Base-by-base conservation (phyloP, 1,140 invertebrate species). In the Camponotus vicinus region DNA sequence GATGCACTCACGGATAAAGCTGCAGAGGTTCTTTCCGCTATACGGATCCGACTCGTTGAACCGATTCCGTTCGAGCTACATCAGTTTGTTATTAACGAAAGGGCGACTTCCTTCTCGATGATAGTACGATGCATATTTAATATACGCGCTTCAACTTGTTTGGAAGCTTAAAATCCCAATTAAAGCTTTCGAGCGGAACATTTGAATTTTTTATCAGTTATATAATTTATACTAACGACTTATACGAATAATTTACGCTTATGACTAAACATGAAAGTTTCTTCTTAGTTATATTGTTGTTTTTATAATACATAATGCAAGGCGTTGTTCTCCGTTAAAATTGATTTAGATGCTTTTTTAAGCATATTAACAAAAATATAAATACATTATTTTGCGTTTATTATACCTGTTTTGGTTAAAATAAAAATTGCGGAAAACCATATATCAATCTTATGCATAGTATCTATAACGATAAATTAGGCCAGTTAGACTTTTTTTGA, bases 1-100 rank as follows among this genome's bases (percentile, higher is more conserved):
- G 87, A 88, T 63, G 70, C 85, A 86, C 85, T 86, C 70, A 63
- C 76, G 76, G 52, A 78, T 71, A 78, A 87, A 70, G 64, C 71
- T 76, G 71, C 18, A 37, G 55, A 59, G 63, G 27, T 76, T 85
- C 55, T 73, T 85, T 55, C 49, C 21, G 49, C 27, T 63, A 57
- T 34, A 63, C 55, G 82, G 55, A 57, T 87, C 59, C 45, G 73
- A 61, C 73, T 75, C 55, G 64, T 63, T 87, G 77, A 87, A 85
- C 66, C 64, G 66, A 87, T 87, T 85, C 85, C 57, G 21, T 85
- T 64, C 71, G 64, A 70, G 49, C 67, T 77, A 64, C 55, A 49
- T 77, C 64, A 61, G 85, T 69, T 59, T 66, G 70, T 85, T 71
- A 78, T 84, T 42, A 76, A 52, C 34, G 45, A 42, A 85, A 77